These are phyloP conservation scores for Dryomyza anilis DNA, from an alignment of 2,888 invertebrate genomes.

Conservation along the genomic window DNA sequence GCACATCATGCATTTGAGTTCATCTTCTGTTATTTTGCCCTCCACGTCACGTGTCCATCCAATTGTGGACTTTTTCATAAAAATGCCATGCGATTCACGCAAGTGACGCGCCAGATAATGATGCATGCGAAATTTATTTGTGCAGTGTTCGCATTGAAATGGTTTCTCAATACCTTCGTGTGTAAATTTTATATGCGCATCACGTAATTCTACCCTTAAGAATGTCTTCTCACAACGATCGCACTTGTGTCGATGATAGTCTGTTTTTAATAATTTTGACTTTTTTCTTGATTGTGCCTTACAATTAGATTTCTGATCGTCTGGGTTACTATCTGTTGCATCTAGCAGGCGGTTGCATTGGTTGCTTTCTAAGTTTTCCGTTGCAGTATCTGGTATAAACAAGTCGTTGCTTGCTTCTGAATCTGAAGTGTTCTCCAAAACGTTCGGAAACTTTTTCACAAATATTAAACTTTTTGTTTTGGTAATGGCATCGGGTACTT, in stretches of 20 bases:
- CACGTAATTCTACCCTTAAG: neutral
- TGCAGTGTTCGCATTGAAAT: slow-evolving; percentile 24
- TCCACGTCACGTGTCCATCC: neutral
- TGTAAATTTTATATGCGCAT: slow-evolving; percentile 9
- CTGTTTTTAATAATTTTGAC: too few species aligned
- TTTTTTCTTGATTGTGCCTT: neutral
- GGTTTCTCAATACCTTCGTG: slow-evolving; percentile 21
- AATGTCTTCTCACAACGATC: slow-evolving; percentile 8
- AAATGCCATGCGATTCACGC: slow-evolving; percentile 21
- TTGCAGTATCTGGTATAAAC: too few species aligned
- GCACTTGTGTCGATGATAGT: too few species aligned
- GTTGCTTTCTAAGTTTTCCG: too few species aligned
- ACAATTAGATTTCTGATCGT: neutral
- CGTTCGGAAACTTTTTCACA: too few species aligned
- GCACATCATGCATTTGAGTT: slow-evolving; percentile 21
- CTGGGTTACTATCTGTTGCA: neutral
- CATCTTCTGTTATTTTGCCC: neutral
- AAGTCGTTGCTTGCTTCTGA: too few species aligned
- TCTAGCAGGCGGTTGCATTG: too few species aligned
- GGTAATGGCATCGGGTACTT: too few species aligned
- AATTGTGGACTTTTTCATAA: too few species aligned
- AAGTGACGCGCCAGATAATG: slow-evolving; percentile 19
- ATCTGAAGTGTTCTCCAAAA: too few species aligned
- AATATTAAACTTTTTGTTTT: too few species aligned
- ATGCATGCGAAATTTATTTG: slow-evolving; percentile 8